Conservation (phyloP, 2,113 vertebrate species). For the Tringa solitaria region DNA sequence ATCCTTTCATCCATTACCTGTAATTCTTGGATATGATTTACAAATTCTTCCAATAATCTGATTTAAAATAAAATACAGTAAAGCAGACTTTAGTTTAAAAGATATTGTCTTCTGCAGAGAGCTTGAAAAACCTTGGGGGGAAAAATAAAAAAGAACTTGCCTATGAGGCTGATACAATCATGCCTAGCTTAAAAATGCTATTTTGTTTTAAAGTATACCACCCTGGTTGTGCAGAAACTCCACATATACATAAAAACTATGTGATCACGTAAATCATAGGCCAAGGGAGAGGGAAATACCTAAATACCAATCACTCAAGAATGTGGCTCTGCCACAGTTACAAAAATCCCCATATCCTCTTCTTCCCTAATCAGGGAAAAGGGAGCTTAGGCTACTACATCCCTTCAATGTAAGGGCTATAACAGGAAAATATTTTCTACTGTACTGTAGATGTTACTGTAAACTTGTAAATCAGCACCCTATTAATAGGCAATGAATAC, state of each 20-base stretch:
- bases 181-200: not conserved
- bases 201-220: not conserved
- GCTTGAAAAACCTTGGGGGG: not conserved
- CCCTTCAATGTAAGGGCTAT: not conserved
- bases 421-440: not conserved
- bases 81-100: not conserved
- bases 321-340: not conserved
- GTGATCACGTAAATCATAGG: not conserved
- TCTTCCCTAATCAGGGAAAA: not conserved
- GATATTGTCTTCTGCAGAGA: not conserved
- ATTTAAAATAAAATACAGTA: constrained; percentile 15
- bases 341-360: not conserved
- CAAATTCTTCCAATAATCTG: constrained; percentile 95
- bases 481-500: not conserved
- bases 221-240: not conserved
- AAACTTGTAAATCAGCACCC: not conserved
- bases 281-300: not conserved
- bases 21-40: constrained; percentile 96
- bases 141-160: not conserved
- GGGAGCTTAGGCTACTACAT: not conserved
- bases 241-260: not conserved
- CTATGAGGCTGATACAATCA: not conserved
- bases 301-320: not conserved
- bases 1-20: constrained; percentile 97
- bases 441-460: not conserved